Percentiles rank a stretch among this genome's conserved stretches.
phyloP scores from a whole-genome alignment of 2,797 vertebrate genomes.

The Phylloscopus collybita region DNA sequence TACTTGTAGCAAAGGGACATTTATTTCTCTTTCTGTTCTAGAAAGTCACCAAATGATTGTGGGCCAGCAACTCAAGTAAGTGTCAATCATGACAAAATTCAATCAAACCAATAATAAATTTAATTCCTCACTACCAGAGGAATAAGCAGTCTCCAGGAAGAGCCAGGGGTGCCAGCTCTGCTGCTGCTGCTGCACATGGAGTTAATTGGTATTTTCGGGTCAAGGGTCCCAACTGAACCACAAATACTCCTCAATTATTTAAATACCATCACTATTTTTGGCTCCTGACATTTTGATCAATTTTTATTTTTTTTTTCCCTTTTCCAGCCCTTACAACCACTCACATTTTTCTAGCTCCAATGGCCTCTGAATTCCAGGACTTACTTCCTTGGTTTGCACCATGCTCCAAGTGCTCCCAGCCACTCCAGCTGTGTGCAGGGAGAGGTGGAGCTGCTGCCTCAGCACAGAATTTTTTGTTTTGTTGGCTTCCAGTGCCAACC shows the following conservation, averaged over 20 bases:
- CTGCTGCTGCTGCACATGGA: neutral
- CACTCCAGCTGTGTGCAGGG: neutral
- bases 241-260: neutral
- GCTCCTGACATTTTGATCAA: neutral
- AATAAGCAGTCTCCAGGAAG: neutral
- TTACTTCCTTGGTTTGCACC: neutral
- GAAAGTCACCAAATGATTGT: neutral
- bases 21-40: slow-evolving; percentile 10
- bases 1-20: neutral
- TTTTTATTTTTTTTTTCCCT: neutral
- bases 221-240: neutral
- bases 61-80: neutral
- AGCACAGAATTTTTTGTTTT: neutral
- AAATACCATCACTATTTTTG: neutral
- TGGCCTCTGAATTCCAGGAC: neutral
- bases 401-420: neutral
- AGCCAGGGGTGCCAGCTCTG: neutral
- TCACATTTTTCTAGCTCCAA: neutral
- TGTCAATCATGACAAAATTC: neutral
- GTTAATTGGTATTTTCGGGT: neutral
- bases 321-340: neutral
- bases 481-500: neutral
- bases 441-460: neutral
- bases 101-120: neutral
- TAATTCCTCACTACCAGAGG: neutral